Evolutionary conservation across 35 echinoderm and acorn worm species (phyloP), one percentile per base, ranked within the genome.

Genomic region (Heliocidaris erythrogramma): DNA sequence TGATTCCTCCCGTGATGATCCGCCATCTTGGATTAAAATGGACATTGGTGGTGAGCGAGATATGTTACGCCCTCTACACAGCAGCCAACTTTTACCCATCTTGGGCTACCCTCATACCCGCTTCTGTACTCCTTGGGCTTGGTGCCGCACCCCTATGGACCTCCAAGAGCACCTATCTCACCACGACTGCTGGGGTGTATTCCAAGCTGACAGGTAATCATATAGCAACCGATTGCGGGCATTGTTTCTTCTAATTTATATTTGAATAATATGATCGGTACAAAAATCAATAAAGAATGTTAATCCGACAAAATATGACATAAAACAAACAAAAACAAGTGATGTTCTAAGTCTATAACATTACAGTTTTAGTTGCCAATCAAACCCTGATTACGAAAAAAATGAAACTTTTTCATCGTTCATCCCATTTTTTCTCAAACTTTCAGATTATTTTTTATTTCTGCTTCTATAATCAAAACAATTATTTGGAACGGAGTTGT

Each of bases 91-190:
- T 95, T 86, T 99, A 95, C 48, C 97, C 98, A 0, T n/a, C 71
- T 31, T 99, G 98, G 98, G 94, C 84, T 10, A 99, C 98, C 13
- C 92, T 99, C 0, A 99, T 99, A 29, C 98, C 98, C 30, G 95
- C 98, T 18, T 99, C 98, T 5, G 96, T 94, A 13, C 94, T 99
- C 6, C 96, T 99, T 13, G 98, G 98, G 11, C 95, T 99, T 4
- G 96, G 93, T 30, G 98, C 97, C 27, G 98, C 98, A 31, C 98
- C 98, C 4, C 93, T 99, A 13, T 99, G 98, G 98, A 94, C 98
- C 2, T 93, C 98, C 24, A 99, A 99, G 93, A 95, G 97, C 85
- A 97, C 97, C 5, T 99, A 99, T 84, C 49, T 99, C 18, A 99
- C 98, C 2, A 99, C 98, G 17, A 95, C 93, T 10, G 91, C 91